Evolutionary conservation across 2,113 vertebrate species (phyloP), one percentile per base, ranked within the genome.

Genomic region (Artemisiospiza belli): DNA sequence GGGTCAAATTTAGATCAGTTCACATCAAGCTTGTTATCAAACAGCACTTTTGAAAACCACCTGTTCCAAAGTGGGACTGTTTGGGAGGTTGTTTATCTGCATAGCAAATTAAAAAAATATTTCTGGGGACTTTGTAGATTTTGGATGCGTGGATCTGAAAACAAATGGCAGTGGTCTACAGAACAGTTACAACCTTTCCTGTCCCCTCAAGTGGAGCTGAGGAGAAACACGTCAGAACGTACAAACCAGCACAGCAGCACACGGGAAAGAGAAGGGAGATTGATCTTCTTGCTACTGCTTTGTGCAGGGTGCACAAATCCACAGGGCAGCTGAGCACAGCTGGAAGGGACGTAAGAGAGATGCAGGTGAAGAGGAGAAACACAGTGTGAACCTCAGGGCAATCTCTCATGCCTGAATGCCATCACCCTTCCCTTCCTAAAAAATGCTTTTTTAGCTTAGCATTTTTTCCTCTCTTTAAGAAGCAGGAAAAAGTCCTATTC

Each of bases 161-260:
- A 83, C 16, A 21, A 75, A 55, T 7, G 23, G 24, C 6, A 84
- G 11, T 22, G 35, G 17, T 64, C 31, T 76, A 54, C 49, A 37
- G 44, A 64, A 30, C 15, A 72, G 24, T 5, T 8, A 35, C 62
- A 85, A 57, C 18, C 31, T 75, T n/a, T 52, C 74, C 49, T 79
- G 25, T 57, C 24, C 11, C 43, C 5, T 69, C 17, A 80, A 61
- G 31, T 12, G 7, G 4, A 69, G 31, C 28, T 66, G 25, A n/a
- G 24, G 9, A 86, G 22, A 89, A 92, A 47, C 15, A 54, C 0
- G 0, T 27, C 11, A 70, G 39, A 61, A 63, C 2, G 6, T 15
- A 33, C 0, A 1, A 70, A 19, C 16, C 49, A 88, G 10, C 5
- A 69, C 12, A 74, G 51, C 20, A 69, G 51, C 18, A 30, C 8